phyloP scores from a whole-genome alignment of 2,113 vertebrate genomes.

The Hemiscyllium ocellatum region DNA sequence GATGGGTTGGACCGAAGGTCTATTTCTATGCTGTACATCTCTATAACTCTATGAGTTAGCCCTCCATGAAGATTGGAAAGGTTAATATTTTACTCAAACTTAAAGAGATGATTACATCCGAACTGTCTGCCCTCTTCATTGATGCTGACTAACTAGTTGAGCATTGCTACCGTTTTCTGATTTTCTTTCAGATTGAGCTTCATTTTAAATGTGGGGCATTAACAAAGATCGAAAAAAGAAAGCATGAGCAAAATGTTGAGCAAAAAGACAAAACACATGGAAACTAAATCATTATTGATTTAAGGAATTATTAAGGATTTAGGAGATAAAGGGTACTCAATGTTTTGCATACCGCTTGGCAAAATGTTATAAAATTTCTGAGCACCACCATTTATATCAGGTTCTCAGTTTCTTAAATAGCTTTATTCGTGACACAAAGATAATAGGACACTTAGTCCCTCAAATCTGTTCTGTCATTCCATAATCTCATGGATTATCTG shows the following conservation, averaged over 20 bases:
- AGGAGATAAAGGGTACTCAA: background rate
- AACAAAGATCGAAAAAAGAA: background rate
- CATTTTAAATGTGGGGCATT: background rate
- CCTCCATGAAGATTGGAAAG: background rate
- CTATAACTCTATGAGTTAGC: background rate
- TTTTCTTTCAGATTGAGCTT: background rate
- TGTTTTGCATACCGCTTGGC: background rate
- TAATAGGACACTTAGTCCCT: background rate
- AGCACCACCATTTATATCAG: too few species aligned
- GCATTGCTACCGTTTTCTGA: background rate
- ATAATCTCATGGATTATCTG: background rate
- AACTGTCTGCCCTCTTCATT: background rate
- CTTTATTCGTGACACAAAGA: background rate
- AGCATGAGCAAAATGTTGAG: background rate
- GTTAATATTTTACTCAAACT: background rate
- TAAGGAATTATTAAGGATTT: background rate
- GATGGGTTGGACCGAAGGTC: too few species aligned
- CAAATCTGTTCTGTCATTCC: background rate
- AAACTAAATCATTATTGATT: background rate
- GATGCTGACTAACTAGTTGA: background rate
- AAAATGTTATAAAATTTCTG: background rate
- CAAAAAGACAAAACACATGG: background rate
- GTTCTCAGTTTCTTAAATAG: background rate
- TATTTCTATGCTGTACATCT: too few species aligned
- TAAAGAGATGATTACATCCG: background rate